Conservation (phyloP, 2,113 vertebrate species). For the Alectura lathami region DNA sequence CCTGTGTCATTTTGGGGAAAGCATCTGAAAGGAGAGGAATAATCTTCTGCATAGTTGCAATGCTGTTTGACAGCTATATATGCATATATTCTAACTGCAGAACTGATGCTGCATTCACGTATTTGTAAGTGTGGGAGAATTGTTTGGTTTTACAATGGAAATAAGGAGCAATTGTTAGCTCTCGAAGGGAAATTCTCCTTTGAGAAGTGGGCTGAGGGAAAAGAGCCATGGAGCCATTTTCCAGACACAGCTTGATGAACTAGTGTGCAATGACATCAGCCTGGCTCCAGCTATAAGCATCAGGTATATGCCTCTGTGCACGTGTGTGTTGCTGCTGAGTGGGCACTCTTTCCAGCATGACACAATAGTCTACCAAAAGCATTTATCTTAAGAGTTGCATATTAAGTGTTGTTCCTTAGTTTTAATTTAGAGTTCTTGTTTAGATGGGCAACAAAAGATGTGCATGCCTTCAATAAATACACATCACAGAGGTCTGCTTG, state of each 20-base stretch:
- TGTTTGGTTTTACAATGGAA: not conserved
- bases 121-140: not conserved
- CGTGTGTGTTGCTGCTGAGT: not conserved
- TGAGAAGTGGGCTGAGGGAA: not conserved
- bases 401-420: not conserved
- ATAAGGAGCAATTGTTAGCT: not conserved
- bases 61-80: accelerated
- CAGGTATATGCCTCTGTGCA: not conserved
- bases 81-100: not conserved
- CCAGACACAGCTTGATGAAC: not conserved
- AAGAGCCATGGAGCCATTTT: not conserved
- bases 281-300: not conserved
- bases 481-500: not conserved
- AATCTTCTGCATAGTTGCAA: not conserved
- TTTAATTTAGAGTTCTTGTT: not conserved
- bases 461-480: not conserved
- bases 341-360: not conserved
- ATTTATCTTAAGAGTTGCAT: not conserved
- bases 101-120: not conserved
- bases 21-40: not conserved
- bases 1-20: not conserved
- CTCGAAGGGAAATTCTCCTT: not conserved
- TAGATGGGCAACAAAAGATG: not conserved
- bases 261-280: not conserved
- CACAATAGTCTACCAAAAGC: not conserved